Base-by-base conservation (phyloP, 2,888 invertebrate genomes). In the Watsonalla cultraria region DNA sequence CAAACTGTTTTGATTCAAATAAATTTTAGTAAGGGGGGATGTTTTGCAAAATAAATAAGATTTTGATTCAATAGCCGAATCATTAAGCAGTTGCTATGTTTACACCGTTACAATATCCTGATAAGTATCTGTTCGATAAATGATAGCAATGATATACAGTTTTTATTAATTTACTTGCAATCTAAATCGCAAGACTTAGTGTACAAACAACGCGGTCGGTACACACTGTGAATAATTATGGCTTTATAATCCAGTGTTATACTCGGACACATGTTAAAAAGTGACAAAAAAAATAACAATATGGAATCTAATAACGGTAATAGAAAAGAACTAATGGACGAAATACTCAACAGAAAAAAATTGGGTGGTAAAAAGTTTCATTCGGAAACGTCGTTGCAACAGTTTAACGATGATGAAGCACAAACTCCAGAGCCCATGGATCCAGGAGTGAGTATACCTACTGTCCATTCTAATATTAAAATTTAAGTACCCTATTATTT, bases 351-450 rank as follows among this genome's bases (percentile, higher is more conserved):
- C 57, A 82, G 81, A 54, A 82, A 74, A 52, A 79, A 78, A 53
- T 49, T 89, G 61, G 88, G 89, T 49, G 80, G 81, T 51, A 88
- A 89, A 62, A 86, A 84, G 54, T 89, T 82, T 60, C 88, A 90
- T 62, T 90, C 90, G 2, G 90, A 90, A 58, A 79, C 86, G 1
- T 87, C 88, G 5, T 66, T 90, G 13, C 87, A 89, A 53, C 74
- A 86, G 51, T 82, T 71, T 54, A 82, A 70, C 37, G 84, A 81
- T 54, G 77, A 81, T 51, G 81, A 80, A 47, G 58, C 58, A 8
- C 61, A 65, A 51, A 53, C 54, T 45, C 56, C 65, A 11, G 70
- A 75, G 5, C 46, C 53, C 5, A 68, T 66, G 39, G 89, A 87
- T 59, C 88, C 89, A 2, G 88, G 84, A 64, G 90, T 90, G 62